Evolutionary conservation across 2,888 invertebrate genomes (phyloP).

Genomic region (Smittia sp.): DNA sequence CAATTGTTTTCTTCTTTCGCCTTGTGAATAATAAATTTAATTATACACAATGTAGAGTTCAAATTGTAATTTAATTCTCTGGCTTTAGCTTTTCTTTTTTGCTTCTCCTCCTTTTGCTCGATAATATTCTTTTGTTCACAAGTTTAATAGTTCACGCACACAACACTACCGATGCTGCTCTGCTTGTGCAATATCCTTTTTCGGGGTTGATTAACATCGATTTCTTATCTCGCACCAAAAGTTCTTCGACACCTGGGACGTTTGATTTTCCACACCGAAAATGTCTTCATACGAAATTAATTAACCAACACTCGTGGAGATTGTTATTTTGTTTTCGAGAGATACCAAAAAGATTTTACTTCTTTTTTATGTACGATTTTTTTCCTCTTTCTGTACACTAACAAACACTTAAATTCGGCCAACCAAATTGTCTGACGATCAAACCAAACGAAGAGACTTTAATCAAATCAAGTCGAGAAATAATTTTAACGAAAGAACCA

Average conservation of each 20-base stretch:
- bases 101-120: too few relatives aligned
- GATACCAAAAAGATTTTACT: slow-evolving; percentile 31
- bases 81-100: neutral
- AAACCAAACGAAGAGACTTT: slow-evolving; percentile 8
- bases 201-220: slow-evolving; percentile 27
- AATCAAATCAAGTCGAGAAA: slow-evolving; percentile 27
- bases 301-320: slow-evolving; percentile 37
- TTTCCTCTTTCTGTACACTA: slow-evolving; percentile 32
- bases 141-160: slow-evolving; percentile 33
- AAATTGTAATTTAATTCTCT: slow-evolving; percentile 24
- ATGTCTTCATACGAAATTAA: slow-evolving; percentile 4
- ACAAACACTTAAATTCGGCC: slow-evolving; percentile 36
- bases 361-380: slow-evolving; percentile 19
- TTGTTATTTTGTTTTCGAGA: slow-evolving; percentile 25
- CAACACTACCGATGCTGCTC: neutral
- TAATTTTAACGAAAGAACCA: slow-evolving; percentile 34
- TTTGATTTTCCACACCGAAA: neutral
- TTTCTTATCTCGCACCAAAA: slow-evolving; percentile 36
- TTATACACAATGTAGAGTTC: slow-evolving; percentile 34
- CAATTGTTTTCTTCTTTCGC: slow-evolving; percentile 29
- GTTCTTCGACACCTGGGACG: slow-evolving; percentile 24
- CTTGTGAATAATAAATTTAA: slow-evolving; percentile 36
- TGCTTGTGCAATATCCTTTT: slow-evolving; percentile 39
- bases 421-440: slow-evolving; percentile 27
- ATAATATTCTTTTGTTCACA: slow-evolving; percentile 23